Conservation (phyloP, 2,113 vertebrate species). For the Elanus axillaris region DNA sequence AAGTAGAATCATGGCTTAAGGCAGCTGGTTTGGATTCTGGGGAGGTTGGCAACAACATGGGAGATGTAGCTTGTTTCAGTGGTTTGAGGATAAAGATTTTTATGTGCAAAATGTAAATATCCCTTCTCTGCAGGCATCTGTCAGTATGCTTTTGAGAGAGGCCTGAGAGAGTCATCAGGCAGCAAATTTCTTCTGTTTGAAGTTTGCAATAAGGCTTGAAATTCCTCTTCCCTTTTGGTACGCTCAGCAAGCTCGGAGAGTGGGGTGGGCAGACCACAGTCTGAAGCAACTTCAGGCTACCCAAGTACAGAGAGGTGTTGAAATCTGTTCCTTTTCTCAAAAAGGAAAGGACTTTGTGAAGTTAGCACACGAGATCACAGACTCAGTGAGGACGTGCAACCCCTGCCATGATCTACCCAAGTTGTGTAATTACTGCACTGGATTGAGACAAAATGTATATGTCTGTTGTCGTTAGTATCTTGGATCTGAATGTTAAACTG, state of each 20-base stretch:
- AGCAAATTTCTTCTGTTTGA: background rate
- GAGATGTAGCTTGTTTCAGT: background rate
- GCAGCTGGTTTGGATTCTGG: background rate
- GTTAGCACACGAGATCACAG: background rate
- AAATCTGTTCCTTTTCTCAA: background rate
- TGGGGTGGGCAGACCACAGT: fast-evolving
- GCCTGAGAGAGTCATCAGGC: background rate
- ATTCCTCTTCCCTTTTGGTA: background rate
- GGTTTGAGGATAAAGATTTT: background rate
- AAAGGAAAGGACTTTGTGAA: background rate
- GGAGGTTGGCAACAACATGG: background rate
- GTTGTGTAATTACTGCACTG: background rate
- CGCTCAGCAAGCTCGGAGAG: fast-evolving
- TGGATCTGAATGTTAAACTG: background rate
- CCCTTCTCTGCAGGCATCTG: background rate
- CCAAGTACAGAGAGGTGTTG: fast-evolving
- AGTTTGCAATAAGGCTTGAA: background rate
- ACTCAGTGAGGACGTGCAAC: background rate
- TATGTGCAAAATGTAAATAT: background rate
- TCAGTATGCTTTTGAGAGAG: no score
- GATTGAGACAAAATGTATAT: background rate
- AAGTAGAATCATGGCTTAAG: background rate
- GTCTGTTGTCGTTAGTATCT: background rate
- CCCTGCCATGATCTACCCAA: background rate
- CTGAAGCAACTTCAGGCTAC: background rate